A percentile compares a stretch with the other conserved stretches of the same genome.
Conservation (phyloP, 2,888 invertebrate species). For the Coleophora deauratella region DNA sequence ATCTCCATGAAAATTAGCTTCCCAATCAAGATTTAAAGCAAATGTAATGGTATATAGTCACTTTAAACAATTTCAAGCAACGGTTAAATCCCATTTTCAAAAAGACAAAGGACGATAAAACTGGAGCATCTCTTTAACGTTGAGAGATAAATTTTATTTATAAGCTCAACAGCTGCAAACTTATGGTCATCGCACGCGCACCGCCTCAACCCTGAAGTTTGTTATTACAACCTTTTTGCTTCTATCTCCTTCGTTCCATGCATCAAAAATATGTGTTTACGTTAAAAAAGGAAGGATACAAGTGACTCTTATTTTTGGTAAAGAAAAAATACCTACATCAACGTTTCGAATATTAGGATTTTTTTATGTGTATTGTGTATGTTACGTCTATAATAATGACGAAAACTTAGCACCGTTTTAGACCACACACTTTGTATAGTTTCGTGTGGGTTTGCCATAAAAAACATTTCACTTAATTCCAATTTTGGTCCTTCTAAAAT, state of each 20-base stretch:
- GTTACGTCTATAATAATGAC: no score
- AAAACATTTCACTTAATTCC: no score
- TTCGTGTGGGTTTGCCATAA: no score
- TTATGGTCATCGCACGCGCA: slow-evolving; percentile 66
- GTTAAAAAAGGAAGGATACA: slow-evolving; percentile 30
- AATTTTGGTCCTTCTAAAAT: no score
- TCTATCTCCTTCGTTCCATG: slow-evolving; percentile 36
- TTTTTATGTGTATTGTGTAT: no score
- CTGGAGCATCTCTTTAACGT: slow-evolving; percentile 54
- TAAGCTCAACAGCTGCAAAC: slow-evolving; percentile 70
- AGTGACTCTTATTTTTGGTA: slow-evolving; percentile 21
- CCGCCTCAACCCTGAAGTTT: slow-evolving; percentile 37
- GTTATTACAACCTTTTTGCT: slow-evolving; percentile 55
- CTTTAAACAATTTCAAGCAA: no score
- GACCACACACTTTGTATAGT: no score
- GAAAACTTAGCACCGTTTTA: no score
- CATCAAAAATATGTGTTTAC: slow-evolving; percentile 36
- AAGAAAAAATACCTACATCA: neutral
- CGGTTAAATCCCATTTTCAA: neutral
- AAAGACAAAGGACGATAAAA: slow-evolving; percentile 57
- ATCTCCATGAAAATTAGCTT: no score
- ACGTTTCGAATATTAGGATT: no score
- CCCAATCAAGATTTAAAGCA: no score
- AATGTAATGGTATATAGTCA: no score
- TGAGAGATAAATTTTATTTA: slow-evolving; percentile 71